A percentile compares a stretch with the other conserved stretches of the same genome.
phyloP scores from a whole-genome alignment of 1,140 invertebrate species.

The Drosophila obscura region DNA sequence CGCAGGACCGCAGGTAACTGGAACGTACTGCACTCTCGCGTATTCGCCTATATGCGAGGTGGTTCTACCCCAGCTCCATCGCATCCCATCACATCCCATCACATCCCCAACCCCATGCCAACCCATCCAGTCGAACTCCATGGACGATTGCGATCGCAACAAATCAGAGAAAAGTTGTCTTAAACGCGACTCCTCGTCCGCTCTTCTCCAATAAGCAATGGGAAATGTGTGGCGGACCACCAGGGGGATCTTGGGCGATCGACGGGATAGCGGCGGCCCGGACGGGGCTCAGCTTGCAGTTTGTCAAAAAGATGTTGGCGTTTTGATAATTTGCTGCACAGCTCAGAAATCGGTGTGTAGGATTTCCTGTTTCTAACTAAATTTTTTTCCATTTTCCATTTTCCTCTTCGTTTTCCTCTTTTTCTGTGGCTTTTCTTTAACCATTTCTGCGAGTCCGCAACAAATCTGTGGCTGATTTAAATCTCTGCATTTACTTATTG shows the following conservation, averaged over 20 bases:
- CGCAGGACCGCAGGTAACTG: slow-evolving; percentile 43
- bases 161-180: slow-evolving; percentile 71
- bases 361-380: slow-evolving; percentile 72
- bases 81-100: background rate
- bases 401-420: slow-evolving; percentile 8
- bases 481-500: slow-evolving; percentile 77
- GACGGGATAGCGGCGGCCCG: slow-evolving; percentile 4
- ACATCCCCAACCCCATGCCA: background rate
- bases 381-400: slow-evolving; percentile 46
- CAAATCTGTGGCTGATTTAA: slow-evolving; percentile 73
- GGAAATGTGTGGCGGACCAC: slow-evolving; percentile 46
- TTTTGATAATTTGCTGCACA: slow-evolving; percentile 78
- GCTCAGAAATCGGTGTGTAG: slow-evolving; percentile 62
- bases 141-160: slow-evolving; percentile 74
- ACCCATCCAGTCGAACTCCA: slow-evolving; percentile 14
- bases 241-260: slow-evolving; percentile 27
- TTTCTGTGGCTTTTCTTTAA: slow-evolving; percentile 16
- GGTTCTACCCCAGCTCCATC: slow-evolving; percentile 1
- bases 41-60: no score
- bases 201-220: slow-evolving; percentile 38
- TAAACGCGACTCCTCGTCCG: slow-evolving; percentile 53
- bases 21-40: slow-evolving; percentile 18
- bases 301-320: slow-evolving; percentile 82
- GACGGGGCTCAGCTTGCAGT: slow-evolving; percentile 62
- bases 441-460: slow-evolving; percentile 43